Evolutionary conservation across 2,888 invertebrate species (phyloP).

Genomic region (Entomobrya proxima): DNA sequence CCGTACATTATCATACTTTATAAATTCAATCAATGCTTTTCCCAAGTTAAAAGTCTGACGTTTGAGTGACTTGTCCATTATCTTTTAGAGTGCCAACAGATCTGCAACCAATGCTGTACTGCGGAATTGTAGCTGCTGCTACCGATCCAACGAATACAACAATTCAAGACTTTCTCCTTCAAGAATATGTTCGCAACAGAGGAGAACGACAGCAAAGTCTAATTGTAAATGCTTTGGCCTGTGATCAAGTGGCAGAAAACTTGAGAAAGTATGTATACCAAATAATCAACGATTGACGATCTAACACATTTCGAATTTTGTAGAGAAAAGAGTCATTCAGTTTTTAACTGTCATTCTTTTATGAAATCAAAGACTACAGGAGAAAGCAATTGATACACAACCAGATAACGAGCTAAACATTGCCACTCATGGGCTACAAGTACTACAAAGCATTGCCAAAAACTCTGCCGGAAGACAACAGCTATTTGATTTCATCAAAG

Average conservation of each 20-base stretch:
- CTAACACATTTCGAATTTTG: neutral
- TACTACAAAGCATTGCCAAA: conserved; percentile 13
- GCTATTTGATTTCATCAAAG: neutral
- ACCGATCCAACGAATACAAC: neutral
- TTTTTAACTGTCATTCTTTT: neutral
- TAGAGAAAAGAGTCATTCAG: neutral
- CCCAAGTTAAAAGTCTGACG: neutral
- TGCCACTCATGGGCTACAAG: conserved; percentile 19
- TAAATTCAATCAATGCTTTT: neutral
- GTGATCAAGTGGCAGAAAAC: conserved; percentile 5
- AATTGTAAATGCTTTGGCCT: conserved; percentile 43
- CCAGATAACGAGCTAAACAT: conserved; percentile 7
- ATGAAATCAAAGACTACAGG: neutral
- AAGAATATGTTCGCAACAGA: conserved; percentile 7
- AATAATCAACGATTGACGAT: neutral
- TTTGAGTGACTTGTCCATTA: neutral
- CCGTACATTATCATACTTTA: neutral
- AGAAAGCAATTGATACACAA: conserved; percentile 10
- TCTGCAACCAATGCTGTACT: conserved; percentile 61
- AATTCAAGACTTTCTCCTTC: conserved; percentile 1
- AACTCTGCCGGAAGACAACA: conserved; percentile 38
- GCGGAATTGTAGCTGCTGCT: conserved; percentile 42
- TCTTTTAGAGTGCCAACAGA: conserved; percentile 60
- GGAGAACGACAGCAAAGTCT: neutral
- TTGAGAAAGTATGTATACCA: neutral